Evolutionary conservation across 2,113 vertebrate species (phyloP), one percentile per base, ranked within the genome.

Genomic region (Eulemur macaco): DNA sequence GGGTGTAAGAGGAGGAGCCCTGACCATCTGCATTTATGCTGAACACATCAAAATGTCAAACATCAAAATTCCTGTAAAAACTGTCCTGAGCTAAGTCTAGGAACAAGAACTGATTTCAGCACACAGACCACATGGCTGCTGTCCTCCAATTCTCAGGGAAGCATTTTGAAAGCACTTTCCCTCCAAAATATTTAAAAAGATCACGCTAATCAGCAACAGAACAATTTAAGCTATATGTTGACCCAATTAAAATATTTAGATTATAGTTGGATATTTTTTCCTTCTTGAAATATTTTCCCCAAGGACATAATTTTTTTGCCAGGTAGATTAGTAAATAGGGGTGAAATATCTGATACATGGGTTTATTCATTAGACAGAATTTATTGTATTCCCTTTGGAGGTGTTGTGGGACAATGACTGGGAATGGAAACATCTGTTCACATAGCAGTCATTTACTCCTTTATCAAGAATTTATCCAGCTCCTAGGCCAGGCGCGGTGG

Each of bases 221-320:
- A 47, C 21, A 17, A 81, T 74, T 89, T 86, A 50, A 86, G 81
- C 39, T 80, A 27, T 13, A 80, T 78, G 18, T 68, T 80, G 52
- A 17, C 27, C 77, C 91, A 89, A 21, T 73, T 92, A 87, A 96
- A 96, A 58, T 92, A 89, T 66, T 81, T 64, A 83, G 23, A 94
- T 73, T 47, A 76, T 3, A 21, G 66, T 45, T 25, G 47, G 54
- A 82, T 83, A 50, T 37, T 60, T 8, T 91, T 92, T 88, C 34
- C 58, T 20, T 82, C 45, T 29, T 77, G 47, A 94, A 71, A 31
- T 73, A 58, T 73, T 90, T 96, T 92, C 74, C 25, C 52, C 69
- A 86, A 86, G 13, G 5, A 50, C 47, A 68, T 29, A 12, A 39
- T 77, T 80, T 86, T 74, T 87, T 89, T 78, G 25, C 73, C 56